Conservation (phyloP, 2,113 vertebrate species). For the Pseudonaja textilis region DNA sequence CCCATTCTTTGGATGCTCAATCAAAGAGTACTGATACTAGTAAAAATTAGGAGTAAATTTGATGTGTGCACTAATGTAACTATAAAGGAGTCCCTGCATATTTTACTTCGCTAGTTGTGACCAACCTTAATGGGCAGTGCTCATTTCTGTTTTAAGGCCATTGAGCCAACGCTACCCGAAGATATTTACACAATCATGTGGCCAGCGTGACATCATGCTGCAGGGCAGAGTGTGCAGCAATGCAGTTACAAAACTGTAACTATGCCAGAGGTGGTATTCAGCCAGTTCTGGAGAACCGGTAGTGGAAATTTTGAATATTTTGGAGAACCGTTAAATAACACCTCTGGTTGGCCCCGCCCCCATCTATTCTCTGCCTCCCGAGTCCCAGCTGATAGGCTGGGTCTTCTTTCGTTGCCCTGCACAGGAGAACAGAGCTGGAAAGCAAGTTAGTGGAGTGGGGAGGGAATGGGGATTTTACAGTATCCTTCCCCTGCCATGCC, state of each 20-base stretch:
- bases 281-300: no score
- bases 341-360: no score
- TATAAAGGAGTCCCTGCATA: neutral
- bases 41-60: neutral
- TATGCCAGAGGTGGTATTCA: neutral
- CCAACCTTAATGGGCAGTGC: no score
- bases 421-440: no score
- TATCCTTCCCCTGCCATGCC: no score
- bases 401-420: no score
- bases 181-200: neutral
- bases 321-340: no score
- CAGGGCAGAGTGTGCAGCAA: neutral
- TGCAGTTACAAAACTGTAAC: neutral
- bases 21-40: neutral
- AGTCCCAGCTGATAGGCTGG: no score
- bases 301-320: no score
- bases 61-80: neutral
- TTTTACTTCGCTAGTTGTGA: neutral
- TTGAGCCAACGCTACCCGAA: neutral
- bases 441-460: no score
- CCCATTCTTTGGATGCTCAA: neutral
- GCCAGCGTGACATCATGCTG: neutral
- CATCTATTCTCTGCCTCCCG: no score
- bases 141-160: neutral
- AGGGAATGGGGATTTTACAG: no score